These are phyloP conservation scores for Opisthograptis luteolata DNA, from an alignment of 2,888 invertebrate species.

Conservation along the genomic window DNA sequence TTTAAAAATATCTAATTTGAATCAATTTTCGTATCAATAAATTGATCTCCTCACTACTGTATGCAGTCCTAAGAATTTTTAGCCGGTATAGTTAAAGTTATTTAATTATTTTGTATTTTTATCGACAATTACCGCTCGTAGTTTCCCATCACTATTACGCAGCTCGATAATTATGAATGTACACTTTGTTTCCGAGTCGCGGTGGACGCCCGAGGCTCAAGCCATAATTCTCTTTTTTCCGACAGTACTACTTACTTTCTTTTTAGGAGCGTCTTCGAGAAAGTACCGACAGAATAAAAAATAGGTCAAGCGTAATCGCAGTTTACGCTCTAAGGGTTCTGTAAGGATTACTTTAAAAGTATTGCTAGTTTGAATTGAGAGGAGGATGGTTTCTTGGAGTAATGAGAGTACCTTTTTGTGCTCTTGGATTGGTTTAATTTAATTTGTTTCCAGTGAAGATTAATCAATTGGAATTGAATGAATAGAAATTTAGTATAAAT, in stretches of 20 bases:
- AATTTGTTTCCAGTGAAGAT: not conserved
- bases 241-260: constrained; percentile 70
- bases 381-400: constrained; percentile 14
- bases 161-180: constrained; percentile 77
- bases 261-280: constrained; percentile 74
- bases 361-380: constrained; percentile 19
- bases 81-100: no score
- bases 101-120: not conserved
- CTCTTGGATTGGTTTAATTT: not conserved
- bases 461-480: no score
- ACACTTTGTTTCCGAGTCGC: constrained; percentile 71
- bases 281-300: constrained; percentile 56
- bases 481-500: no score
- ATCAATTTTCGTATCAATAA: no score
- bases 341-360: constrained; percentile 20
- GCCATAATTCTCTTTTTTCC: constrained; percentile 64
- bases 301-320: constrained; percentile 45
- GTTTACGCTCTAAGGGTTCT: constrained; percentile 35
- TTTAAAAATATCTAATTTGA: no score
- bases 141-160: constrained; percentile 59
- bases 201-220: constrained; percentile 57
- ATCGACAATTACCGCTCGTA: constrained; percentile 27
- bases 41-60: no score
- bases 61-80: no score
- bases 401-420: constrained; percentile 2